Percentiles rank a stretch among this genome's conserved stretches.
phyloP scores from a whole-genome alignment of 2,888 invertebrate species.

The Dryomyza anilis region DNA sequence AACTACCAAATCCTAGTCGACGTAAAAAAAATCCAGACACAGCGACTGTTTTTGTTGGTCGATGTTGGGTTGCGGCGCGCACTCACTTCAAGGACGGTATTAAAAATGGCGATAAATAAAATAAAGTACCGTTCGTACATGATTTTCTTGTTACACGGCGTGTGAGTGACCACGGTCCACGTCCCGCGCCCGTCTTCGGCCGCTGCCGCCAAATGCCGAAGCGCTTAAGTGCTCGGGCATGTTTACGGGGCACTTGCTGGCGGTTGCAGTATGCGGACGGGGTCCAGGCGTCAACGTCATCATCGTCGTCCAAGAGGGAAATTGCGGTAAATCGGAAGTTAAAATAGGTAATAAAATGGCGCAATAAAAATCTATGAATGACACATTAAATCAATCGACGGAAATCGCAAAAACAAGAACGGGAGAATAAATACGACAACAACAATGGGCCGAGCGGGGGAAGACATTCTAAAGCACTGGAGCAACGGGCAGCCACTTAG shows the following conservation, averaged over 20 bases:
- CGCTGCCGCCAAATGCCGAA: constrained; percentile 25
- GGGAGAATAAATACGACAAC: neutral
- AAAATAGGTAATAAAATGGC: constrained; percentile 61
- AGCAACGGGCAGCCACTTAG: constrained; percentile 9
- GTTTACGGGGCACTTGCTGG: neutral
- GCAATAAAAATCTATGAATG: constrained; percentile 62
- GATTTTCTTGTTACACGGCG: constrained; percentile 56
- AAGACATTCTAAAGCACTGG: neutral
- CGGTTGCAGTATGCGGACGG: constrained; percentile 19
- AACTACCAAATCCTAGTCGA: neutral
- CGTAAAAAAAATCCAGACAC: neutral
- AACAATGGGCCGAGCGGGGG: neutral
- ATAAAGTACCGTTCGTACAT: constrained; percentile 57
- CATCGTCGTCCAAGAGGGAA: constrained; percentile 42
- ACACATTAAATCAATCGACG: constrained; percentile 62
- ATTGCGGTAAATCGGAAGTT: constrained; percentile 62
- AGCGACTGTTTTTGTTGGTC: constrained; percentile 1
- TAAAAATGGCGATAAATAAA: constrained; percentile 59
- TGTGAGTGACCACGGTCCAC: constrained; percentile 25
- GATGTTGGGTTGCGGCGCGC: constrained; percentile 9
- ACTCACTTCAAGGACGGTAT: constrained; percentile 36
- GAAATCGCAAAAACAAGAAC: constrained; percentile 51
- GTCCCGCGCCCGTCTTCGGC: constrained; percentile 13
- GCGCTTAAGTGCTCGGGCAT: constrained; percentile 19
- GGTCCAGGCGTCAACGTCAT: neutral